Base-by-base conservation (phyloP, 2,113 vertebrate genomes). In the Sigmodon hispidus region DNA sequence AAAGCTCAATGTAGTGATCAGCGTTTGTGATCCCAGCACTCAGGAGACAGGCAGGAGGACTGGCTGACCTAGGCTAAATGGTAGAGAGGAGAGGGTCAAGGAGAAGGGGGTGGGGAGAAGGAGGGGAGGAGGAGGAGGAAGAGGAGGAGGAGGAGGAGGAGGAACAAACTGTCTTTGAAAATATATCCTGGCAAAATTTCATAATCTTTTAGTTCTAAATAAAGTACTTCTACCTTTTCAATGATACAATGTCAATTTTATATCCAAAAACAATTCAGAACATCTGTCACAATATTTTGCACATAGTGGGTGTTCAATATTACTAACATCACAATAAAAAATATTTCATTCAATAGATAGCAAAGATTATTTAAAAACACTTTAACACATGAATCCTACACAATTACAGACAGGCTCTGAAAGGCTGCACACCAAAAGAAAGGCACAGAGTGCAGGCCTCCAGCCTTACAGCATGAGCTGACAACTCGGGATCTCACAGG, bases 241-340 rank as follows among this genome's bases (percentile, higher is more conserved):
- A 89, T 76, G 22, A 29, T 17, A 95, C 40, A 79, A 21, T 31
- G 59, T 91, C 84, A 93, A 97, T 75, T 43, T 83, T 91, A 86
- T 55, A 80, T 70, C 85, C 4, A 92, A 95, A 91, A 87, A 92
- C 81, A 29, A 91, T 70, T 75, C 83, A 73, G 19, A 84, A 12
- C 50, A 31, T 86, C 26, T 76, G 17, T 67, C 57, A 34, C 11
- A 63, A 31, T 43, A 15, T 52, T 96, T 55, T 85, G 70, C 59
- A 80, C 29, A 61, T 9, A 96, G 70, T 36, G 65, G 48, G 31
- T 76, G 17, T 93, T 90, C 91, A 88, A 91, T 93, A 89, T 90
- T 93, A 31, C 70, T 81, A 52, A 67, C 57, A 75, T 15, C 40
- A 45, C 81, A 16, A 45, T 85, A 83, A 93, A 43, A 87, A 92